Evolutionary conservation across 2,888 invertebrate species (phyloP).

Genomic region (Idaea biselata): DNA sequence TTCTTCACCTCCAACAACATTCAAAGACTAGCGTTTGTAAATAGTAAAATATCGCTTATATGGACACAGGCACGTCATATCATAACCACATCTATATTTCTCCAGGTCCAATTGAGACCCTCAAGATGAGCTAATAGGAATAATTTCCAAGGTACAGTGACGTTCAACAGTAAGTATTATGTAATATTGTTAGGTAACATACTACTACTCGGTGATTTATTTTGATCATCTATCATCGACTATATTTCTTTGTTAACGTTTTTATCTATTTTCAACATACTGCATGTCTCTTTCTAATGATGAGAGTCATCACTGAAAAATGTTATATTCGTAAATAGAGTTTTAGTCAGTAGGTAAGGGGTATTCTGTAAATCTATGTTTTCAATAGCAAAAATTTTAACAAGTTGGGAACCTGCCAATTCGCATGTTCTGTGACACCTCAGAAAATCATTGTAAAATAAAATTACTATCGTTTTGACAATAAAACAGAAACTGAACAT

Average conservation of each 20-base stretch:
- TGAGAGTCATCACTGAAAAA: neutral
- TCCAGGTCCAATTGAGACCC: constrained; percentile 67
- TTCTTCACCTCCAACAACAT: constrained; percentile 22
- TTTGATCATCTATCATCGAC: too few relatives aligned
- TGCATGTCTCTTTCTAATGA: constrained; percentile 5
- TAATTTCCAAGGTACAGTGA: constrained; percentile 57
- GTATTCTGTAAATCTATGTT: constrained; percentile 1
- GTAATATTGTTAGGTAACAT: neutral
- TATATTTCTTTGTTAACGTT: too few relatives aligned
- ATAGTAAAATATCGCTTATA: constrained; percentile 47
- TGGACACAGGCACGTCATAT: constrained; percentile 41
- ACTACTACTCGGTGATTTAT: neutral
- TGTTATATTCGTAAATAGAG: neutral
- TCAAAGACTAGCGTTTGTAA: constrained; percentile 42
- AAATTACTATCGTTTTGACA: neutral
- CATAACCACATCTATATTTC: constrained; percentile 53
- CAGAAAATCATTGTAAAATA: neutral
- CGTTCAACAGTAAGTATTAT: constrained; percentile 14
- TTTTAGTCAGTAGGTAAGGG: neutral
- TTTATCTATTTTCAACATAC: neutral
- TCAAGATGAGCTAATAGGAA: constrained; percentile 57
- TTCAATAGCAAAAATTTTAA: constrained; percentile 1
- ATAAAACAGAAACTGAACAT: neutral
- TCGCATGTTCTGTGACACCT: neutral
- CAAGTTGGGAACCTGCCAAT: neutral